Evolutionary conservation across 2,888 invertebrate species (phyloP), one percentile per base, ranked within the genome.

Genomic region (Patella pellucida): DNA sequence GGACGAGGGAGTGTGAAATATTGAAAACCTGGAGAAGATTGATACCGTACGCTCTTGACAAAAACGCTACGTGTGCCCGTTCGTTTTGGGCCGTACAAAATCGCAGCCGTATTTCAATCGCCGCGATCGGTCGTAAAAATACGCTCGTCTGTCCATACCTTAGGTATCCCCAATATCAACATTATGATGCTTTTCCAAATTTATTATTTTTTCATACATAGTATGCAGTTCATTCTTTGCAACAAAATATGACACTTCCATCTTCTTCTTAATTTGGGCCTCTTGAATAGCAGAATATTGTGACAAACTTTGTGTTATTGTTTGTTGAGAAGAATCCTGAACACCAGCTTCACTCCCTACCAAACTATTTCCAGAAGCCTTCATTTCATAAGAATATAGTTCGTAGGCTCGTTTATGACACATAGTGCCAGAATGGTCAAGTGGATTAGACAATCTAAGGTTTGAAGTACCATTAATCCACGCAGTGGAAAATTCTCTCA

Each of bases 241-340:
- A 14, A 62, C 19, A 62, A 62, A 62, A 62, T 62, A 62, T 19
- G 62, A n/a, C 12, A 62, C 23, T 62, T 62, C 62, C 62, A 62
- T 62, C 62, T 62, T 62, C 23, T 62, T 62, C n/a, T 14, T n/a
- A 16, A 56, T 62, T 62, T n/a, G 62, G 62, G 7, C 23, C 23
- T 62, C 23, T 19, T 14, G n/a, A 19, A 19, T 62, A 19, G n/a
- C 62, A 62, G n/a, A 11, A 19, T 19, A 62, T 62, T 23, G 9
- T 3, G 62, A 62, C 19, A 62, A 62, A 62, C n/a, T 19, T 19
- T 62, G 19, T n/a, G 19, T 23, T 19, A 62, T 62, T 19, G 19
- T 62, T 62, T 23, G 62, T 62, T 62, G 62, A 4, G 31, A 31
- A 31, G 31, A 31, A 31, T 31, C 31, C 31, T 31, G 31, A 4